Conservation (phyloP, 1,140 invertebrate species). For the Ceratitis capitata region DNA sequence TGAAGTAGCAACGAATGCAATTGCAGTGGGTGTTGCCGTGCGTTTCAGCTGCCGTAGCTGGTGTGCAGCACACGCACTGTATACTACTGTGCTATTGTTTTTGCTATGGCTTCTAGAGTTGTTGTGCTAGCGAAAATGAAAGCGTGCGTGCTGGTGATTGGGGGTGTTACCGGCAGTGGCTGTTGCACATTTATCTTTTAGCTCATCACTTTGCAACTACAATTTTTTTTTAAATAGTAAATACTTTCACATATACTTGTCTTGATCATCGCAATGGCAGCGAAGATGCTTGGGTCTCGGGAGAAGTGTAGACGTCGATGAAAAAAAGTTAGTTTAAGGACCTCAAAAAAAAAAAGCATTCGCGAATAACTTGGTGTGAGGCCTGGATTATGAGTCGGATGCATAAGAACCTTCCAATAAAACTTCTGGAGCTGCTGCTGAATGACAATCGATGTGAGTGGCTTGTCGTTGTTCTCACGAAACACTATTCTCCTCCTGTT, state of each 20-base stretch:
- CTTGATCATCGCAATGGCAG: too few species aligned
- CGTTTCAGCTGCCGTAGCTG: conserved; percentile 7
- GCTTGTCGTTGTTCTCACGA: too few species aligned
- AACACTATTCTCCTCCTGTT: too few species aligned
- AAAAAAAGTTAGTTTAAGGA: too few species aligned
- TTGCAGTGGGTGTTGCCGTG: conserved; percentile 50
- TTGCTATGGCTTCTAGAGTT: neutral
- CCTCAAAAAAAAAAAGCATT: too few species aligned
- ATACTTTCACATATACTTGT: neutral
- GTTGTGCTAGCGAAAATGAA: neutral
- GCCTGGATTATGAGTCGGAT: too few species aligned
- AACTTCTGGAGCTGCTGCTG: too few species aligned
- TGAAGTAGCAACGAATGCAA: conserved; percentile 44
- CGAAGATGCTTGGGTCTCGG: too few species aligned
- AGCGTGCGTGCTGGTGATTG: neutral
- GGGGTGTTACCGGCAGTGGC: conserved; percentile 14
- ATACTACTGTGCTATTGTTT: neutral
- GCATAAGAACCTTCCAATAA: too few species aligned
- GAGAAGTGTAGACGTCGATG: too few species aligned
- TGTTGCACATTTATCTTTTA: conserved; percentile 18
- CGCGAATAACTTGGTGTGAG: too few species aligned
- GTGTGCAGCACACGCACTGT: neutral
- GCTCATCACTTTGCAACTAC: conserved; percentile 16
- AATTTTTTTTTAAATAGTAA: neutral
- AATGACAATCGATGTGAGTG: too few species aligned